phyloP scores from a whole-genome alignment of 2,113 vertebrate species.

The Epinephelus lanceolatus region DNA sequence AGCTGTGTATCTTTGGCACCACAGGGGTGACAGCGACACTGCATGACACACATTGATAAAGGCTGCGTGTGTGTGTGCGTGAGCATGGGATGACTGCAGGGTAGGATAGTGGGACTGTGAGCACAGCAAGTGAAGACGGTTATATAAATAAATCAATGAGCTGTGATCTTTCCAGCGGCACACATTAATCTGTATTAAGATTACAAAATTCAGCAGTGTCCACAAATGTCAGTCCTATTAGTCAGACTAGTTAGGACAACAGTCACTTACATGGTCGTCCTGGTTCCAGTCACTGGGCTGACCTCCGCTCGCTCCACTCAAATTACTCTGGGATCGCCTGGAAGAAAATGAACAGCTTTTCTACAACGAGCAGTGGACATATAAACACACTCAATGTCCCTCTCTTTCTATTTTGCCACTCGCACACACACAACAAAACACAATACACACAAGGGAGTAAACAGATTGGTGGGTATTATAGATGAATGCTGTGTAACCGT shows the following conservation, averaged over 20 bases:
- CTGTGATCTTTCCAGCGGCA: slow-evolving; percentile 28
- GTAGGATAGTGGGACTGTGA: slow-evolving; percentile 10
- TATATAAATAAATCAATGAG: slow-evolving; percentile 48
- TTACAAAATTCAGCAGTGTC: slow-evolving; percentile 31
- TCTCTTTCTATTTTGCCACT: neutral
- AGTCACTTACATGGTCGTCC: slow-evolving; percentile 88
- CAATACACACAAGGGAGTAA: slow-evolving; percentile 9
- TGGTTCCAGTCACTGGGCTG: slow-evolving; percentile 91
- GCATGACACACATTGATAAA: slow-evolving; percentile 38
- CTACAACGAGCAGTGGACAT: slow-evolving; percentile 7
- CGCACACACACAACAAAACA: neutral
- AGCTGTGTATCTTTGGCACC: slow-evolving; percentile 48
- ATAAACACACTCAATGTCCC: neutral
- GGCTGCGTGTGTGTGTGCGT: slow-evolving; percentile 10
- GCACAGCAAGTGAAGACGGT: slow-evolving; percentile 32
- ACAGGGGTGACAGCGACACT: slow-evolving; percentile 23
- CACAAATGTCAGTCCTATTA: slow-evolving; percentile 46
- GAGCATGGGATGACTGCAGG: neutral
- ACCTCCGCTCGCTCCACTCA: slow-evolving; percentile 89
- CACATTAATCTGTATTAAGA: slow-evolving; percentile 27
- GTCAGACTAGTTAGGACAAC: slow-evolving; percentile 27
- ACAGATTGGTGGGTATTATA: slow-evolving; percentile 9
- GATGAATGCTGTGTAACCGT: slow-evolving; percentile 24
- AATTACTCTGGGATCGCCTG: slow-evolving; percentile 92
- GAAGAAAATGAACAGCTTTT: slow-evolving; percentile 34